Evolutionary conservation across 2,888 invertebrate genomes (phyloP).

Genomic region (Chymomyza amoena): DNA sequence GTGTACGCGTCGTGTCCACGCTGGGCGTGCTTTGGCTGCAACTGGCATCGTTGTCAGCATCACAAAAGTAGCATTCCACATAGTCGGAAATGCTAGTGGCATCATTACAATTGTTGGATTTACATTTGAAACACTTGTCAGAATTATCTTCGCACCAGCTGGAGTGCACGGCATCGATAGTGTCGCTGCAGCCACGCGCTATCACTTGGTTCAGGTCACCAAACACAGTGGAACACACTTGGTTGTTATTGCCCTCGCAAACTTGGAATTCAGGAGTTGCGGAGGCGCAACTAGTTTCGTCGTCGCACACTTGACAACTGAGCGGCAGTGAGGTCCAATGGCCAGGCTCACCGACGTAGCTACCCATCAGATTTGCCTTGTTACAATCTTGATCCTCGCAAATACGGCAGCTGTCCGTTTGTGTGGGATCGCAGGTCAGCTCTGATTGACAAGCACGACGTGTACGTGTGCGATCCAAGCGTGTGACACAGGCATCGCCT

Average conservation of each 20-base stretch:
- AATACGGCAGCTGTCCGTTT: slow-evolving; percentile 55
- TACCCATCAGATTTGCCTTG: slow-evolving; percentile 47
- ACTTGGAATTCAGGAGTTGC: slow-evolving; percentile 1
- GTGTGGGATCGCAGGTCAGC: slow-evolving; percentile 52
- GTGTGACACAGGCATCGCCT: slow-evolving; percentile 60
- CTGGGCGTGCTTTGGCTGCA: slow-evolving; percentile 41
- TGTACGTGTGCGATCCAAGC: slow-evolving; percentile 53
- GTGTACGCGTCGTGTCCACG: slow-evolving; percentile 35
- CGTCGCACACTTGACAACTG: slow-evolving; percentile 61
- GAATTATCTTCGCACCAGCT: slow-evolving; percentile 62
- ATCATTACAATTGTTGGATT: slow-evolving; percentile 73
- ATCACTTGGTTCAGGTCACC: slow-evolving; percentile 45
- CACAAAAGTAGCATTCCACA: slow-evolving; percentile 71
- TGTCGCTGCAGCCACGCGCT: slow-evolving; percentile 73
- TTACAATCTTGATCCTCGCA: slow-evolving; percentile 70
- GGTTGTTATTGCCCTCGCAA: slow-evolving; percentile 67
- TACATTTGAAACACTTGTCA: slow-evolving; percentile 63
- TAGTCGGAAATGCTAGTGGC: slow-evolving; percentile 51
- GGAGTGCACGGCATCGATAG: slow-evolving; percentile 36
- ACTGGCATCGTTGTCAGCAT: slow-evolving; percentile 45
- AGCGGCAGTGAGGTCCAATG: slow-evolving; percentile 75
- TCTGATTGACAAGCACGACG: slow-evolving; percentile 71
- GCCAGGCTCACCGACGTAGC: slow-evolving; percentile 69
- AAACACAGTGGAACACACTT: slow-evolving; percentile 73
- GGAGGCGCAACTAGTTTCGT: slow-evolving; percentile 46